Evolutionary conservation across 2,888 invertebrate genomes (phyloP), one percentile per base, ranked within the genome.

Genomic region (Allophyes oxyacanthae): DNA sequence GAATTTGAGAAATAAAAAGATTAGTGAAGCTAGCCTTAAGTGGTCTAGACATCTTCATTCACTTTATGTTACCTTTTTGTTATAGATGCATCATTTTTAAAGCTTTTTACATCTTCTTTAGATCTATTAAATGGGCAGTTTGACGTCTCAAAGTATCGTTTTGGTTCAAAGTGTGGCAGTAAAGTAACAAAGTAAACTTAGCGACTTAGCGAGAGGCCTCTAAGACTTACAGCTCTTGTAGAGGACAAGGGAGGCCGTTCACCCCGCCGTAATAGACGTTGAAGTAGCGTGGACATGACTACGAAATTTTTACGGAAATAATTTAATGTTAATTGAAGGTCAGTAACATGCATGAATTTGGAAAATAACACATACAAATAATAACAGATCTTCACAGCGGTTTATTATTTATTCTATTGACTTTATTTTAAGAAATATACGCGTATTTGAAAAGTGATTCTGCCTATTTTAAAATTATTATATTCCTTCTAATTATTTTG

Each of bases 221-320:
- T 81, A 78, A 84, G 85, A 85, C 75, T 84, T 82, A 87, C 84
- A 81, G 81, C 84, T 83, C 77, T 71, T 40, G 67, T 78, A 83
- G 90, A 91, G 92, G 91, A 92, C 90, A 90, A 82, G 81, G 75
- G 79, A 89, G 91, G 88, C 56, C 88, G 43, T 89, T 92, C 85
- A 92, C 87, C 91, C 78, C 79, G 26, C 58, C 57, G 77, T 82
- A 78, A 75, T 75, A 62, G 56, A 75, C 73, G 87, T 71, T 77
- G 66, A 75, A 70, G 74, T 79, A 67, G 43, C 77, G 66, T 84
- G 83, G 86, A 88, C 67, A 56, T 62, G 53, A 49, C 63, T 44
- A 40, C 38, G 41, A 48, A 42, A 28, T 45, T 70, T 54, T 56
- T 58, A 54, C 49, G 50, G 54, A 60, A 53, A 62, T 50, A 41